These are phyloP conservation scores for Petrocephalus sullivani DNA, from an alignment of 2,797 vertebrate species.

Conservation along the genomic window DNA sequence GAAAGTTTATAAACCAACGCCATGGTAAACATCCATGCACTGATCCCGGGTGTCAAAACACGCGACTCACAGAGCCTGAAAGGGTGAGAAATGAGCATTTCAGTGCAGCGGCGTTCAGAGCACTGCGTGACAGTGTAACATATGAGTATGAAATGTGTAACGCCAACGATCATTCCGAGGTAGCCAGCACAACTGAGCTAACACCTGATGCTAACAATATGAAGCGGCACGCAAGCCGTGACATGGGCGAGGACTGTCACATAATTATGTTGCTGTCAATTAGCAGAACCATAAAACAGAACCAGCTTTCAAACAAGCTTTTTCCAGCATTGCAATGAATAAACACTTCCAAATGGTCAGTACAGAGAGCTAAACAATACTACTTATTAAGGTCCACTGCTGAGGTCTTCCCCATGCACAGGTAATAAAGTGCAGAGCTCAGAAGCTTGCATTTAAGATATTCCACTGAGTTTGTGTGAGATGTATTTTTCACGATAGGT, in stretches of 20 bases:
- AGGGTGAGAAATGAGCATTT: constrained; percentile 7
- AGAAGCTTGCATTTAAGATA: neutral
- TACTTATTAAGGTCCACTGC: neutral
- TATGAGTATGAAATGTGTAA: neutral
- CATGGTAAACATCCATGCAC: neutral
- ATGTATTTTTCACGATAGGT: neutral
- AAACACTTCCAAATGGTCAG: neutral
- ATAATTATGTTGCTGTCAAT: constrained; percentile 8
- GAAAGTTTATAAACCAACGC: neutral
- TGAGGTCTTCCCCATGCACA: neutral
- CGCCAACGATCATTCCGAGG: neutral
- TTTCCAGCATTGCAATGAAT: neutral
- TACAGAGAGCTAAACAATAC: constrained; percentile 1
- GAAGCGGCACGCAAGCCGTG: neutral
- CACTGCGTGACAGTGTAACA: constrained; percentile 18
- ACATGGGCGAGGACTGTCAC: constrained; percentile 11
- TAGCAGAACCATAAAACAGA: neutral
- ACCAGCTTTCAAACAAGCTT: neutral
- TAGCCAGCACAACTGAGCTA: neutral
- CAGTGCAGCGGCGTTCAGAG: constrained; percentile 19
- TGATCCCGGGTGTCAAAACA: constrained; percentile 19
- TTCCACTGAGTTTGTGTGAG: neutral
- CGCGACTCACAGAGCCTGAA: constrained; percentile 23
- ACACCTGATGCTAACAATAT: too few species aligned
- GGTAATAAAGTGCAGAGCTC: neutral